Conservation (phyloP, 2,113 vertebrate species). For the Odocoileus virginianus region DNA sequence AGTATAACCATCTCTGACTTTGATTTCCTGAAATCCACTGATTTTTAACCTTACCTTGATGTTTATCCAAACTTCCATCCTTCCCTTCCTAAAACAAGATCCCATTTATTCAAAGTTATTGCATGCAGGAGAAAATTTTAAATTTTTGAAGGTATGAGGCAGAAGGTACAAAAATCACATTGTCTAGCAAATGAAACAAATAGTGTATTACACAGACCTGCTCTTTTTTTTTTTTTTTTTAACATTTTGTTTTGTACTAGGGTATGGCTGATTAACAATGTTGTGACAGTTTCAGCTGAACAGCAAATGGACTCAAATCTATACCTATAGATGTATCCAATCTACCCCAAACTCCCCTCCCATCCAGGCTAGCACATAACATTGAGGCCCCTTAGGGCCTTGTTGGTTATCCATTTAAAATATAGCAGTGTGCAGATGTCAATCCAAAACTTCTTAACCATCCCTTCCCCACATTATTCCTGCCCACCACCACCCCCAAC, state of each 20-base stretch:
- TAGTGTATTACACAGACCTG: not conserved
- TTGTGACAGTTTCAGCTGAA: not conserved
- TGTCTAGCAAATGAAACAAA: not conserved
- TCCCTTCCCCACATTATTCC: not conserved
- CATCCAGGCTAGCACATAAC: not conserved
- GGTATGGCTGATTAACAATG: not conserved
- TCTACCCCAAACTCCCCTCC: not conserved
- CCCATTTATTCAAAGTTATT: not conserved
- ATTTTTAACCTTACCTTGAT: not conserved
- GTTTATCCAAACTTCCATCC: not conserved
- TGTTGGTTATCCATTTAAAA: not conserved
- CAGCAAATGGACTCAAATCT: not conserved
- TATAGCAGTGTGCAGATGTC: not conserved
- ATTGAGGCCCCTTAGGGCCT: not conserved
- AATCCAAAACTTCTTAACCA: not conserved
- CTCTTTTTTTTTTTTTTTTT: not conserved
- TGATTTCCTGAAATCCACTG: not conserved
- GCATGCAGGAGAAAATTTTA: not conserved
- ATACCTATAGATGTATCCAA: not conserved
- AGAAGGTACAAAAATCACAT: not conserved
- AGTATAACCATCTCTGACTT: not conserved
- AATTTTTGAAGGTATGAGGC: not conserved
- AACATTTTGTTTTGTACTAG: not conserved
- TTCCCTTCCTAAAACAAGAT: not conserved
- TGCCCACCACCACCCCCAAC: not conserved